A percentile compares a stretch with the other conserved stretches of the same genome.
These are phyloP conservation scores for Falcunculus frontatus DNA, from an alignment of 2,113 vertebrate species.

Conservation along the genomic window DNA sequence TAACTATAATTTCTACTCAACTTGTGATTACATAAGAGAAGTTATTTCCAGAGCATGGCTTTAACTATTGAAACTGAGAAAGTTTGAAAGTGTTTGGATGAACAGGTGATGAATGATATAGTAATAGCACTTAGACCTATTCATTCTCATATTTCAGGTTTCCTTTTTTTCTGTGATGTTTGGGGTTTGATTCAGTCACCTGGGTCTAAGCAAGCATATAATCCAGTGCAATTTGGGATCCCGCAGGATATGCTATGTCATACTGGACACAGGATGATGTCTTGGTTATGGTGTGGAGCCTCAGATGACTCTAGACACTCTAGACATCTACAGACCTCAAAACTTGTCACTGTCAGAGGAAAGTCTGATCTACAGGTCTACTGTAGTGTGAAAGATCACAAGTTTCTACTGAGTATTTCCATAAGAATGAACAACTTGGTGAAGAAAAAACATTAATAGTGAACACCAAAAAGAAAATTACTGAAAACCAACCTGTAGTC, in stretches of 20 bases:
- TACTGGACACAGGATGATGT: background rate
- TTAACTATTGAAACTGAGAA: background rate
- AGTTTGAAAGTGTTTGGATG: background rate
- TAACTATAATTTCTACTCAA: background rate
- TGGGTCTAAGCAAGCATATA: background rate
- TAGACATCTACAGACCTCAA: background rate
- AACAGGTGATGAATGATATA: background rate
- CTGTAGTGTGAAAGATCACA: background rate
- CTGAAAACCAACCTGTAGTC: background rate
- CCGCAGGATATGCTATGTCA: fast-evolving
- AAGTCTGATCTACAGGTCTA: background rate
- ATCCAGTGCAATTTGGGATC: background rate
- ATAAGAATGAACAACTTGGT: background rate
- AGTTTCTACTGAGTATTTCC: background rate
- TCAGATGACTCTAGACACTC: background rate
- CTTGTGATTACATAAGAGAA: background rate
- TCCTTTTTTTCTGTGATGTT: background rate
- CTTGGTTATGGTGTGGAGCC: background rate
- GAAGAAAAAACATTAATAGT: background rate
- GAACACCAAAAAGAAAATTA: background rate
- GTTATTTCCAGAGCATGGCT: background rate
- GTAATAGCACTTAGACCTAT: background rate
- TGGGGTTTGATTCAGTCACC: background rate
- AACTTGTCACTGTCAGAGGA: background rate
- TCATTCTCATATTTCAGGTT: background rate